Conservation (phyloP, 2,113 vertebrate species). For the Nothoprocta pentlandii region DNA sequence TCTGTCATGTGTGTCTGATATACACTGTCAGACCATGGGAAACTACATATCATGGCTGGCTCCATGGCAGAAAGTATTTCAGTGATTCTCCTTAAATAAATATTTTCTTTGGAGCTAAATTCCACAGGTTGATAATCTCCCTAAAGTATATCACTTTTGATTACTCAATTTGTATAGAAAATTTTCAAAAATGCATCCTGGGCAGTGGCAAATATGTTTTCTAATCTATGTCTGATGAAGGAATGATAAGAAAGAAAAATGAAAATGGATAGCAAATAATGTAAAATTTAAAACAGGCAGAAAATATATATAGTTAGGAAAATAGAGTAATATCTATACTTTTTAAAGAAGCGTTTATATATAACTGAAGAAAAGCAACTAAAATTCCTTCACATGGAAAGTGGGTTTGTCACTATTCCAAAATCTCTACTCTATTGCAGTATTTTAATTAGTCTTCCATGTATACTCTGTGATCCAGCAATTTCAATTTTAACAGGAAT, state of each 20-base stretch:
- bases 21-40: not conserved
- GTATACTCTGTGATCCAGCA: not conserved
- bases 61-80: not conserved
- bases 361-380: not conserved
- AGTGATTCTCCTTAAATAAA: not conserved
- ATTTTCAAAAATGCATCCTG: not conserved
- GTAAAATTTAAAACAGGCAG: not conserved
- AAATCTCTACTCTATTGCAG: not conserved
- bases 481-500: not conserved
- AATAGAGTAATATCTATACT: not conserved
- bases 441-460: not conserved
- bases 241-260: not conserved
- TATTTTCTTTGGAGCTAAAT: not conserved
- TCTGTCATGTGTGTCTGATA: not conserved
- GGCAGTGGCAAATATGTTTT: not conserved
- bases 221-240: not conserved
- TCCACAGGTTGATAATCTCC: not conserved
- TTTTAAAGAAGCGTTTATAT: not conserved
- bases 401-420: not conserved
- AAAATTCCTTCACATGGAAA: not conserved
- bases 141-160: not conserved
- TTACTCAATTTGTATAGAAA: not conserved
- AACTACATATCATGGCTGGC: not conserved
- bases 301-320: not conserved
- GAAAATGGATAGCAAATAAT: not conserved